Conservation (phyloP, 2,797 vertebrate genomes). For the Lophius americanus region DNA sequence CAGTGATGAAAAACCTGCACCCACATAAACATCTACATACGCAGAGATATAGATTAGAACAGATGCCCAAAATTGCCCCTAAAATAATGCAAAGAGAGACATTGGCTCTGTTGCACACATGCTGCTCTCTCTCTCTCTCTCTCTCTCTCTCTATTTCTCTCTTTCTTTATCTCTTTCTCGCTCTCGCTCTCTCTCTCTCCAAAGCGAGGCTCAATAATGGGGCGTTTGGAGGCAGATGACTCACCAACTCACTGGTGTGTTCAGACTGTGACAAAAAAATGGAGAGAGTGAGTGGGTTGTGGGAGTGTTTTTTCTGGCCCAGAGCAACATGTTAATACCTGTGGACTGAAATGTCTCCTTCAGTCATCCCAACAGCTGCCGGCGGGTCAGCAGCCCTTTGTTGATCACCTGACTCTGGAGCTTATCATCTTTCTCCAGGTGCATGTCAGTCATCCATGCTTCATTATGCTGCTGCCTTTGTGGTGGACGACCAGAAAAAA, state of each 20-base stretch:
- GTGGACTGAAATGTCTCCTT: constrained; percentile 37
- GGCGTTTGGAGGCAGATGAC: constrained; percentile 60
- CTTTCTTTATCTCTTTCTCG: no score
- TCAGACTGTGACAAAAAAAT: constrained; percentile 50
- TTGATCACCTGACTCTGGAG: constrained; percentile 49
- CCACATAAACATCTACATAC: constrained; percentile 5
- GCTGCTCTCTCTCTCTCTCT: constrained; percentile 49
- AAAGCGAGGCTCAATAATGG: constrained; percentile 38
- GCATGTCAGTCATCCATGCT: constrained; percentile 61
- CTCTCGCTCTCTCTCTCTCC: constrained; percentile 33
- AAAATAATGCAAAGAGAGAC: constrained; percentile 36
- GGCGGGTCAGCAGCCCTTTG: constrained; percentile 52
- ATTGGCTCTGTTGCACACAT: constrained; percentile 30
- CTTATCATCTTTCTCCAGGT: constrained; percentile 70
- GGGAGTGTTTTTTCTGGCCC: constrained; percentile 50
- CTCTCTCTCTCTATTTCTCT: neutral
- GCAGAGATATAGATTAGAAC: constrained; percentile 20
- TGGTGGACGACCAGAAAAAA: constrained; percentile 10
- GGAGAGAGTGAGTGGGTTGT: constrained; percentile 44
- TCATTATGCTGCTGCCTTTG: constrained; percentile 60
- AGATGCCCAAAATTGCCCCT: constrained; percentile 16
- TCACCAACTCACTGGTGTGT: constrained; percentile 50
- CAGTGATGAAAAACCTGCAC: neutral
- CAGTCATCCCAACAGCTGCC: constrained; percentile 23
- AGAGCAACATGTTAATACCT: constrained; percentile 52